A percentile compares a stretch with the other conserved stretches of the same genome.
These are phyloP conservation scores for Liodrosophila aerea DNA, from an alignment of 2,888 invertebrate genomes.

Conservation along the genomic window DNA sequence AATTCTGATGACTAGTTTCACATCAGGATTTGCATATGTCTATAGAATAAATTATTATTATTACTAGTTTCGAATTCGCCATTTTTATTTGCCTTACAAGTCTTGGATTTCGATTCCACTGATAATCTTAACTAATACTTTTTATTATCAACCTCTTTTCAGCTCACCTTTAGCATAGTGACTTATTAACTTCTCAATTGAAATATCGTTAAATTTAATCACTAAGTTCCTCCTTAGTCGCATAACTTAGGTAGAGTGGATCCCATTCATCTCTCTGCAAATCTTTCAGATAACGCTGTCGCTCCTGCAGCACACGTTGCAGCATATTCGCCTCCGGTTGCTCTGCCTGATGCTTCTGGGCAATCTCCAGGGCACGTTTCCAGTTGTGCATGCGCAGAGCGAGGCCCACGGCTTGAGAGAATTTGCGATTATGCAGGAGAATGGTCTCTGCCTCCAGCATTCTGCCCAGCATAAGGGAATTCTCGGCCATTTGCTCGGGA, in stretches of 20 bases:
- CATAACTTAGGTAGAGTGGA: slow-evolving; percentile 66
- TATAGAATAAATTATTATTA: too few relatives aligned
- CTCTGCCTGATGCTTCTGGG: slow-evolving; percentile 74
- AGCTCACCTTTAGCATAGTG: too few relatives aligned
- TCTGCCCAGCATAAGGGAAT: slow-evolving; percentile 81
- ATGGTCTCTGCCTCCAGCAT: slow-evolving; percentile 82
- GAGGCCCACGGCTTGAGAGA: slow-evolving; percentile 75
- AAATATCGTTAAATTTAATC: slow-evolving; percentile 13
- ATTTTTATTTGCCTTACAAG: too few relatives aligned
- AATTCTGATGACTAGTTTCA: too few relatives aligned
- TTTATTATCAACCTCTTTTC: too few relatives aligned
- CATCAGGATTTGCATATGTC: too few relatives aligned
- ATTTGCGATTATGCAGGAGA: slow-evolving; percentile 81
- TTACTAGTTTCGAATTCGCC: too few relatives aligned
- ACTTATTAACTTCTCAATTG: too few relatives aligned
- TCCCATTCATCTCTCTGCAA: slow-evolving; percentile 80
- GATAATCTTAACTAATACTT: too few relatives aligned
- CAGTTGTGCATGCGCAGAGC: slow-evolving; percentile 82
- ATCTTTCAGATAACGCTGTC: slow-evolving; percentile 79
- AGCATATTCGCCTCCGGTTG: slow-evolving; percentile 45
- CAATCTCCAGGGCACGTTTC: slow-evolving; percentile 80
- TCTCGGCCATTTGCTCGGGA: slow-evolving; percentile 82
- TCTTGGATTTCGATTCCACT: too few relatives aligned
- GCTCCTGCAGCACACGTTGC: slow-evolving; percentile 74
- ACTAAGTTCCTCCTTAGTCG: slow-evolving; percentile 49